These are phyloP conservation scores for Entelurus aequoreus DNA, from an alignment of 2,113 vertebrate genomes.

Conservation along the genomic window DNA sequence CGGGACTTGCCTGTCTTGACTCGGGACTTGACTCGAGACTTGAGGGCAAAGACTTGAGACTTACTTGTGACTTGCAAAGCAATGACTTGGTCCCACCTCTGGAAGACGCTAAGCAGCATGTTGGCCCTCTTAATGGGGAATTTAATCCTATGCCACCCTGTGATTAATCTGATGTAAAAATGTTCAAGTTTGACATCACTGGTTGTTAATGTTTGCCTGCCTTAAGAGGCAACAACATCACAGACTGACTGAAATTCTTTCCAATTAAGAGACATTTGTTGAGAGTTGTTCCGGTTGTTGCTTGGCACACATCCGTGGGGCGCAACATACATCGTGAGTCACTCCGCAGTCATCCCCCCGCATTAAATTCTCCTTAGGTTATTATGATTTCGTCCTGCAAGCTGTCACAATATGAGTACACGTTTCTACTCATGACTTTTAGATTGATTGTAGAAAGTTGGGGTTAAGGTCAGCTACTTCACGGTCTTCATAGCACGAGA, in stretches of 20 bases:
- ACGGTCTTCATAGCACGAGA: no score
- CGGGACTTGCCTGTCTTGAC: no score
- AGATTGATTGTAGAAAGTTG: conserved; percentile 2
- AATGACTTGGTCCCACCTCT: no score
- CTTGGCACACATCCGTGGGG: conserved; percentile 38
- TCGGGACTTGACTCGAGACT: no score
- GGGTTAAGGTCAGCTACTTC: background rate
- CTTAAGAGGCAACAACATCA: conserved; percentile 39
- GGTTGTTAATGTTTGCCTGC: conserved; percentile 48
- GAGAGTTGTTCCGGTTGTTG: conserved; percentile 55
- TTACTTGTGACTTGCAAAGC: no score
- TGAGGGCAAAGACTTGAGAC: no score
- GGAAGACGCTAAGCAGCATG: no score
- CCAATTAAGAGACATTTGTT: conserved; percentile 33
- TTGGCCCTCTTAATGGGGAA: no score
- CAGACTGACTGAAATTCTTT: conserved; percentile 43
- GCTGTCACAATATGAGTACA: conserved; percentile 27
- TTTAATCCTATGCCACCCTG: no score
- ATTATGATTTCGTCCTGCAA: conserved; percentile 49
- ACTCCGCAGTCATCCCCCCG: conserved; percentile 28
- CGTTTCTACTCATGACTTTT: conserved; percentile 34
- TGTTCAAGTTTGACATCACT: conserved; percentile 49
- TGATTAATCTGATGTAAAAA: no score
- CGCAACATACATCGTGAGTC: conserved; percentile 54
- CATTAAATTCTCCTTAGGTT: conserved; percentile 39